Evolutionary conservation across 2,888 invertebrate genomes (phyloP), one percentile per base, ranked within the genome.

Genomic region (Ectemnius cavifrons): DNA sequence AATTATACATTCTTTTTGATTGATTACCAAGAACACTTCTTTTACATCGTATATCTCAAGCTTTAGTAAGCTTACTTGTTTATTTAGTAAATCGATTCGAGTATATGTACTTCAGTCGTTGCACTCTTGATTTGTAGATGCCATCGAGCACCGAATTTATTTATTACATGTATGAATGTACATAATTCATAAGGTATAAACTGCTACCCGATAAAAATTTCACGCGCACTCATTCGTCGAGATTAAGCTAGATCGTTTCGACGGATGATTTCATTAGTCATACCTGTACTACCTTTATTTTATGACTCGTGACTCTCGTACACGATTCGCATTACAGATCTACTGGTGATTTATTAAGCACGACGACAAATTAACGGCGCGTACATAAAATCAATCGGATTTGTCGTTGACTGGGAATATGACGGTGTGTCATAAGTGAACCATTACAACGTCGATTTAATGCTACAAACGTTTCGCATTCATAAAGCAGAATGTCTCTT

Each of bases 101-200:
- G 28, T 37, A 1, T 37, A 8, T 6, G 37, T 11, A 37, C 37
- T 37, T 11, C 37, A 6, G 37, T 37, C 37, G 37, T 6, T 8
- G 37, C 37, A 6, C 37, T 78, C 70, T 81, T 83, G 82, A 82
- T 83, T 82, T 83, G 82, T 81, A 71, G 73, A 59, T 70, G 71
- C 71, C 78, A 73, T 76, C 75, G 74, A 73, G 75, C 73, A 28
- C 59, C 5, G 37, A 37, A 37, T 4, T 37, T 37, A 37, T 37
- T 37, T 37, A 37, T 37, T 37, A 37, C 52, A 52, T 16, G 11
- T 2, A 52, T 52, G 52, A 14, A 52, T n/a, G 52, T 37, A 8
- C 37, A 8, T 37, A 37, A 37, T 37, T 11, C 37, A 37, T 37
- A 37, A 37, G 8, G 37, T 8, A 11, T 14, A 52, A 47, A 52